Conservation (phyloP, 1,140 invertebrate species). For the Halyomorpha halys region DNA sequence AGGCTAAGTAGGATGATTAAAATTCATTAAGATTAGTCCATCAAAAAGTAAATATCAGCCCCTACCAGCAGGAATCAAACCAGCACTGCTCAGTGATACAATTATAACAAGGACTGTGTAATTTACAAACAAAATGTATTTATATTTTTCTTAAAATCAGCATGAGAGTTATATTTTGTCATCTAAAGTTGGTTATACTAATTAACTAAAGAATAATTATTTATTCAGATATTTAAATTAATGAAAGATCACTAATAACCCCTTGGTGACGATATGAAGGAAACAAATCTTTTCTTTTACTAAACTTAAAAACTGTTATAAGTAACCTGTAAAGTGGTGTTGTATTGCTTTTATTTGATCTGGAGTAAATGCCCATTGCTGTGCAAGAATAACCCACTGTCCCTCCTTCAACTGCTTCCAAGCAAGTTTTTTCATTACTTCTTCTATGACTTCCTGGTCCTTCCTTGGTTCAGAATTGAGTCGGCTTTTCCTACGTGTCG, state of each 20-base stretch:
- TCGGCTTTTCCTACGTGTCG: constrained; percentile 11
- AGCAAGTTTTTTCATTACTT: constrained; percentile 53
- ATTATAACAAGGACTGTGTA: no score
- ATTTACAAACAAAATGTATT: no score
- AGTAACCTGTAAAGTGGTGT: constrained; percentile 60
- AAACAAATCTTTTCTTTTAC: neutral
- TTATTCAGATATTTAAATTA: no score
- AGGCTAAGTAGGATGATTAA: no score
- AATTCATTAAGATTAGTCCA: no score
- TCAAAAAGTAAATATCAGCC: no score
- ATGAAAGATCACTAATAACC: neutral
- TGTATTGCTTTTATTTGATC: constrained; percentile 63
- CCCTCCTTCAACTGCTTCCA: constrained; percentile 52
- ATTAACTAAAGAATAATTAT: no score
- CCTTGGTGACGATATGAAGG: neutral
- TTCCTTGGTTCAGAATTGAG: neutral
- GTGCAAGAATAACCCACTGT: constrained; percentile 61
- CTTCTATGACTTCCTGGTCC: constrained; percentile 30
- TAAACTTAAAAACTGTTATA: neutral
- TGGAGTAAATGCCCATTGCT: constrained; percentile 59
- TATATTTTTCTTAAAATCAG: no score
- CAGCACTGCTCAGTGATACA: no score
- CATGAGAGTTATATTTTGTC: no score
- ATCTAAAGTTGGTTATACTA: no score
- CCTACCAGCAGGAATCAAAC: no score